phyloP scores from a whole-genome alignment of 2,888 invertebrate species.

The Deroplatys truncata region DNA sequence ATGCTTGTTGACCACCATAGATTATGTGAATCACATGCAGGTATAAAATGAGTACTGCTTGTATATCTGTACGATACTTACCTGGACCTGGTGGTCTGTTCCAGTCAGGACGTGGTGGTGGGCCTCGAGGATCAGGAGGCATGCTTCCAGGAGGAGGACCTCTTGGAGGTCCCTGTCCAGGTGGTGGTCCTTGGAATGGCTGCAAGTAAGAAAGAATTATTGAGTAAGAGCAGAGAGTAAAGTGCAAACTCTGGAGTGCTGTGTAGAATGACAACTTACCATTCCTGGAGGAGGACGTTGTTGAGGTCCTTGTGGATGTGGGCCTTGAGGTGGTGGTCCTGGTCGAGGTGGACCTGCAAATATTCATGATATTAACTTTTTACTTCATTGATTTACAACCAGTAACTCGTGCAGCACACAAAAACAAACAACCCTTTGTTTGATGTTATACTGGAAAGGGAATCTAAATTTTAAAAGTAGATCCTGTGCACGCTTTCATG shows the following conservation, averaged over 20 bases:
- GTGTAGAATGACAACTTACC: conserved; percentile 43
- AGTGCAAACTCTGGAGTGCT: neutral
- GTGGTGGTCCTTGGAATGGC: conserved; percentile 43
- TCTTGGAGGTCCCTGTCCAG: conserved; percentile 51
- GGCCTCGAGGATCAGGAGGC: conserved; percentile 58
- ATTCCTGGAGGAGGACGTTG: conserved; percentile 53
- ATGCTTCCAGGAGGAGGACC: conserved; percentile 54
- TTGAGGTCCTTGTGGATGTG: conserved; percentile 48
- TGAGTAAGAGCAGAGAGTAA: neutral
- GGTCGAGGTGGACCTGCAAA: conserved; percentile 33
- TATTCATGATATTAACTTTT: neutral
- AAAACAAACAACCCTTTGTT: too few relatives aligned
- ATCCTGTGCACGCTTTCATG: neutral
- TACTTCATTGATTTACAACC: neutral
- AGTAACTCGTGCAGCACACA: neutral
- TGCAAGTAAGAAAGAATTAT: conserved; percentile 18
- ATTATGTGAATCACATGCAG: too few relatives aligned
- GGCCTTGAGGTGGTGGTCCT: conserved; percentile 53
- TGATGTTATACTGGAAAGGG: too few relatives aligned
- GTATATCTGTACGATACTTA: neutral
- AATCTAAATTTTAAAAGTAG: neutral
- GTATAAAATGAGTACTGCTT: too few relatives aligned
- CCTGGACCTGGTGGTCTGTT: conserved; percentile 59
- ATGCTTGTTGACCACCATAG: too few relatives aligned
- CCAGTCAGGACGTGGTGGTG: conserved; percentile 67